Conservation (phyloP, 1,140 invertebrate genomes). For the Trialeurodes vaporariorum region DNA sequence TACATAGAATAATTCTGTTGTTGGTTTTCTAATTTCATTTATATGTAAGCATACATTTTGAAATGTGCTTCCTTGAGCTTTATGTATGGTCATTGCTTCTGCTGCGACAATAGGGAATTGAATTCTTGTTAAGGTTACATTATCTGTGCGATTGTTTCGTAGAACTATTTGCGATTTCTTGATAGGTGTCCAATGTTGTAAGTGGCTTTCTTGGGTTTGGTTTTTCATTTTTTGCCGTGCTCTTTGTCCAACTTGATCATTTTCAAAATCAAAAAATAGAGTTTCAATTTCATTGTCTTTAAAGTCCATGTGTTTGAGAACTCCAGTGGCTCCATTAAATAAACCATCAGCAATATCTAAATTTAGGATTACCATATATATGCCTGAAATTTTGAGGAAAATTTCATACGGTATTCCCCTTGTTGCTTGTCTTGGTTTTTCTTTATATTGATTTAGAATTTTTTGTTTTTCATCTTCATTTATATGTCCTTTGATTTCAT, state of each 20-base stretch:
- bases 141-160: slow-evolving; percentile 5
- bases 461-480: background rate
- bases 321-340: slow-evolving; percentile 30
- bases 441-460: background rate
- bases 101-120: slow-evolving; percentile 28
- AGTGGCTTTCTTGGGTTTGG: background rate
- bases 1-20: slow-evolving; percentile 22
- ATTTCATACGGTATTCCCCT: background rate
- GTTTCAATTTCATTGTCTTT: background rate
- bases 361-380: slow-evolving; percentile 33
- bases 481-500: background rate
- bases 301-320: background rate
- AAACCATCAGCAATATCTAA: slow-evolving; percentile 32
- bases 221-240: background rate
- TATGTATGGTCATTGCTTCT: slow-evolving; percentile 28
- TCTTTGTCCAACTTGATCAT: background rate
- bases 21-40: slow-evolving; percentile 10
- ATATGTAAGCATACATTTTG: slow-evolving; percentile 24
- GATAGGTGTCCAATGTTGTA: background rate
- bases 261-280: background rate
- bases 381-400: slow-evolving; percentile 8
- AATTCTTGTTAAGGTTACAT: slow-evolving; percentile 17
- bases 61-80: slow-evolving; percentile 25
- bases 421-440: slow-evolving; percentile 6
- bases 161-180: background rate